Percentiles rank a stretch among this genome's conserved stretches.
These are phyloP conservation scores for Pagrus major DNA, from an alignment of 2,113 vertebrate genomes.

Conservation along the genomic window DNA sequence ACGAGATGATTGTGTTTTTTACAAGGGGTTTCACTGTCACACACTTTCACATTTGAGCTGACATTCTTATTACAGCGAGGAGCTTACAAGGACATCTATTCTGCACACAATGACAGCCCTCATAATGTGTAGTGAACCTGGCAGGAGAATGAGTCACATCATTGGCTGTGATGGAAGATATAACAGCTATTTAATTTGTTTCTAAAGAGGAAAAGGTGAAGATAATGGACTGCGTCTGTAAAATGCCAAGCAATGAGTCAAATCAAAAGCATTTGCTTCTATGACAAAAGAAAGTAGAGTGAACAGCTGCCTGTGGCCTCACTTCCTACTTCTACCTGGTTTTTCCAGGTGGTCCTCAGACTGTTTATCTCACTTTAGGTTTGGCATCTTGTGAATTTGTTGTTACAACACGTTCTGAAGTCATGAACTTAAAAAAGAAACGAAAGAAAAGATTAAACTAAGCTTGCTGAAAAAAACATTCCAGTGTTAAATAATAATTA, in stretches of 20 bases:
- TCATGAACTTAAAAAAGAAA: too few relatives aligned
- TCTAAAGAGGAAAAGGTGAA: slow-evolving; percentile 2
- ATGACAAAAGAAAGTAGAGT: neutral
- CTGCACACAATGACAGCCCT: neutral
- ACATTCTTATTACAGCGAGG: neutral
- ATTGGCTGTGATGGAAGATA: neutral
- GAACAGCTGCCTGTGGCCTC: slow-evolving; percentile 17
- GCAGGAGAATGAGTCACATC: neutral
- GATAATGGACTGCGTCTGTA: slow-evolving; percentile 1
- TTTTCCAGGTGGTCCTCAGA: slow-evolving; percentile 60
- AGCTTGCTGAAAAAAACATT: too few relatives aligned
- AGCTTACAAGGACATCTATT: neutral
- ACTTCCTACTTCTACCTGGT: slow-evolving; percentile 7
- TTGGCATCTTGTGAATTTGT: slow-evolving; percentile 75
- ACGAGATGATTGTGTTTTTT: neutral
- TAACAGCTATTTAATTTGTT: neutral
- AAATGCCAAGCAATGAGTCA: slow-evolving; percentile 21
- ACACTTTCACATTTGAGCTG: neutral
- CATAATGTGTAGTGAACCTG: neutral
- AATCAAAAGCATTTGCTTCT: neutral
- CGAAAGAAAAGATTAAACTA: too few relatives aligned
- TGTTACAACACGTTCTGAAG: slow-evolving; percentile 73
- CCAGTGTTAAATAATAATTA: too few relatives aligned
- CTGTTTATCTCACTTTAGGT: slow-evolving; percentile 70
- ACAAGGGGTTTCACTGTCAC: too few relatives aligned